Conservation (phyloP, 2,888 invertebrate species). For the Clepsis dumicolana region DNA sequence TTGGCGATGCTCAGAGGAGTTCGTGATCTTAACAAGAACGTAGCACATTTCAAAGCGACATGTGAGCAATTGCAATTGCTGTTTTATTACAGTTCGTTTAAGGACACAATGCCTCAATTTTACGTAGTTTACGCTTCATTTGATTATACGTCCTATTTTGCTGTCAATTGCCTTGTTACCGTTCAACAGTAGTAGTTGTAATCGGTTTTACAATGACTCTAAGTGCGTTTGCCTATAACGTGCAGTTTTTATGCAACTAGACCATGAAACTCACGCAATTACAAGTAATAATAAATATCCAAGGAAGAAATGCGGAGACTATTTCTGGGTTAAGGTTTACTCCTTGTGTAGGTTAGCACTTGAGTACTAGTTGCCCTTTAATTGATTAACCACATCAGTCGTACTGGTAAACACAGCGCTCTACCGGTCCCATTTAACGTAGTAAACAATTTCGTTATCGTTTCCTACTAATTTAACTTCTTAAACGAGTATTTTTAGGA, state of each 20-base stretch:
- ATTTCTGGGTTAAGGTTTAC: slow-evolving; percentile 34
- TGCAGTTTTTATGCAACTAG: neutral
- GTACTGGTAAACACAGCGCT: slow-evolving; percentile 1
- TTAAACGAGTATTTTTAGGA: neutral
- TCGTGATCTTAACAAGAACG: slow-evolving; percentile 11
- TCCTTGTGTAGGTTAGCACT: slow-evolving; percentile 30
- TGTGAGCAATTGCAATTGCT: slow-evolving; percentile 6
- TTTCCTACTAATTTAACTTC: neutral
- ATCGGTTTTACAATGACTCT: neutral
- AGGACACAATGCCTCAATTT: slow-evolving; percentile 11
- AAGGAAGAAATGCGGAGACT: slow-evolving; percentile 1
- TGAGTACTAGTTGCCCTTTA: slow-evolving; percentile 40
- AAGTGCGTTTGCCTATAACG: neutral
- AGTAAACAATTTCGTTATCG: neutral
- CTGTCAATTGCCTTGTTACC: neutral
- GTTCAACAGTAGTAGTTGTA: neutral
- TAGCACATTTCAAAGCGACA: slow-evolving; percentile 1
- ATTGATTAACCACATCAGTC: slow-evolving; percentile 16
- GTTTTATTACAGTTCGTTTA: slow-evolving; percentile 9
- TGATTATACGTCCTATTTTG: neutral
- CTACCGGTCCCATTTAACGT: slow-evolving; percentile 13
- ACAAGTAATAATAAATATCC: slow-evolving; percentile 1
- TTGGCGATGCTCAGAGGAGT: slow-evolving; percentile 15
- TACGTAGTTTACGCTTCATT: neutral
- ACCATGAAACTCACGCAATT: neutral